Base-by-base conservation (phyloP, 1,140 invertebrate genomes). In the Trissolcus basalis region DNA sequence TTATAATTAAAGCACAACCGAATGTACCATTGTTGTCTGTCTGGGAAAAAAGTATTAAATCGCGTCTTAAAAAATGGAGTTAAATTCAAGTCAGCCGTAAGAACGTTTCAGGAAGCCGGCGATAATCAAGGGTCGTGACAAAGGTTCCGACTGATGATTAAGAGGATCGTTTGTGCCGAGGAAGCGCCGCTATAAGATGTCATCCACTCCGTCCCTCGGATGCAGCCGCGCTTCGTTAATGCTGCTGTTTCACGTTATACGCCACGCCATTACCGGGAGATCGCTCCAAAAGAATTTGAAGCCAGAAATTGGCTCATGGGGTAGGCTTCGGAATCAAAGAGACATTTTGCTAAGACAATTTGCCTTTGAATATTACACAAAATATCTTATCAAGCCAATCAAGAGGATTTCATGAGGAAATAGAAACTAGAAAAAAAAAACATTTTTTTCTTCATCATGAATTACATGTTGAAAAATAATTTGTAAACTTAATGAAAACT, bases 81-180 rank as follows among this genome's bases (percentile, higher is more conserved):
- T 78, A 71, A 65, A 77, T 80, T 61, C 65, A 72, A 74, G 70
- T 77, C 75, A 68, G 0, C 63, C 75, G 56, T 77, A 53, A 77
- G 60, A 68, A 54, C 50, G 63, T 43, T 63, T 35, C 54, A 65
- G 65, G 58, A 67, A 76, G 71, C 59, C 44, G 51, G 63, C 60
- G 72, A 67, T 71, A 69, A 68, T 63, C 55, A 79, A 69, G 67
- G 75, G 77, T 53, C 78, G 68, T 75, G 81, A 85, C 82, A 85
- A 83, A 85, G 83, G 82, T 81, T 80, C 79, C 79, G 81, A 82
- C 84, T 82, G 85, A 85, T 86, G 85, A 87, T 87, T 86, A 86
- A 86, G 83, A 85, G 84, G 85, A 82, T 85, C 83, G 84, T 86
- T 86, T 83, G 82, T 83, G 81, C 79, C 81, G 71, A 78, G 2